Evolutionary conservation across 2,888 invertebrate genomes (phyloP).

Genomic region (Gastrophysa polygoni): DNA sequence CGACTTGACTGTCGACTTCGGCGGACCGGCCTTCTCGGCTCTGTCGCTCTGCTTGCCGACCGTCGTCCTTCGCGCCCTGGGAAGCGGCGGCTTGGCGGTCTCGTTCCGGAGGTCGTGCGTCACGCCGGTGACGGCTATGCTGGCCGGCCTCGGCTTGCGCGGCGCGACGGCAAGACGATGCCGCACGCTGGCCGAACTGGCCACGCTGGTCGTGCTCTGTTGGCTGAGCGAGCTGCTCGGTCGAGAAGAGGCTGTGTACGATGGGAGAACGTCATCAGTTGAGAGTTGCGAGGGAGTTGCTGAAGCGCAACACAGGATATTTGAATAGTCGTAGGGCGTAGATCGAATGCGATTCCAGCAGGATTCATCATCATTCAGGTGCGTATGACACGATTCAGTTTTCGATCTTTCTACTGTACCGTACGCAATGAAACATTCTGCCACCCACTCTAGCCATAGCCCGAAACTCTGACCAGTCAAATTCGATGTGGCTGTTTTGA

Average conservation of each 20-base stretch:
- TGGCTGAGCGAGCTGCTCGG: conserved; percentile 87
- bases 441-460: too few species aligned
- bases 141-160: conserved; percentile 78
- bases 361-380: neutral
- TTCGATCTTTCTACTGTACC: too few species aligned
- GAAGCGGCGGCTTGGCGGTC: conserved; percentile 60
- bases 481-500: too few species aligned
- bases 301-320: conserved; percentile 8
- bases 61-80: conserved; percentile 57
- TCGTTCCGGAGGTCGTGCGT: conserved; percentile 58
- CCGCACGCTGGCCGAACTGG: conserved; percentile 63
- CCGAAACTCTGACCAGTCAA: too few species aligned
- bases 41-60: conserved; percentile 43
- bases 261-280: neutral
- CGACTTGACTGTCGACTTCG: too few species aligned
- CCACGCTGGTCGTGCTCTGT: conserved; percentile 67
- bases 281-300: neutral
- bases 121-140: conserved; percentile 85
- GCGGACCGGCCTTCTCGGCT: conserved; percentile 16
- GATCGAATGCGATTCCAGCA: neutral
- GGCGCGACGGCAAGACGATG: conserved; percentile 67
- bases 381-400: too few species aligned
- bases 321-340: neutral
- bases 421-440: too few species aligned
- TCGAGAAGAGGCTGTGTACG: conserved; percentile 70